phyloP scores from a whole-genome alignment of 2,797 vertebrate genomes.

The Channa striata region DNA sequence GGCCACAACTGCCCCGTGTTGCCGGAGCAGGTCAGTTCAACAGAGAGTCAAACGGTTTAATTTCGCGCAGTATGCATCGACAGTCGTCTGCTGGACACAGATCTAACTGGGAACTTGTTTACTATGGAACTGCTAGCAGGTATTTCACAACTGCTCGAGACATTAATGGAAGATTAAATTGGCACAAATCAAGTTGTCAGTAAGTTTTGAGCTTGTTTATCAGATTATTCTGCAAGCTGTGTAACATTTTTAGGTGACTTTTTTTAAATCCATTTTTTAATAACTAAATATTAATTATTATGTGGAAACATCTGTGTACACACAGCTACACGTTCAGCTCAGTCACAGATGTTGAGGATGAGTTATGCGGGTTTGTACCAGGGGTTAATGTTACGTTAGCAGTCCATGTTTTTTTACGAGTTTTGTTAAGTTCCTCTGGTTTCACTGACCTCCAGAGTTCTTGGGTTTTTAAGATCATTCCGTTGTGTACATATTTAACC shows the following conservation, averaged over 20 bases:
- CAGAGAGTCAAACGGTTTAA: constrained; percentile 68
- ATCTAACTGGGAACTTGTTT: constrained; percentile 81
- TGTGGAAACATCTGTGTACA: constrained; percentile 33
- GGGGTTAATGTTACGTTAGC: constrained; percentile 8
- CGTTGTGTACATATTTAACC: too few relatives aligned
- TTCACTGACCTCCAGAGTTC: too few relatives aligned
- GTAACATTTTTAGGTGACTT: background rate
- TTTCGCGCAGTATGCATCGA: constrained; percentile 78
- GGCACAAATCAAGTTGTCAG: background rate
- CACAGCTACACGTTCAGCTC: constrained; percentile 28
- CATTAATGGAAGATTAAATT: background rate
- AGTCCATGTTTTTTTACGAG: constrained; percentile 35
- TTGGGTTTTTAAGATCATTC: too few relatives aligned
- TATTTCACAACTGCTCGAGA: constrained; percentile 62
- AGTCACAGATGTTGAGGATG: constrained; percentile 39
- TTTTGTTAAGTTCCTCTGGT: too few relatives aligned
- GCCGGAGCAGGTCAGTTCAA: constrained; percentile 60
- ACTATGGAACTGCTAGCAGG: constrained; percentile 82
- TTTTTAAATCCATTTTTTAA: constrained; percentile 5
- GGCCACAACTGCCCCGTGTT: constrained; percentile 53
- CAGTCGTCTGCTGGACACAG: constrained; percentile 65
- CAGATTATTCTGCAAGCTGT: background rate
- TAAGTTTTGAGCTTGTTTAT: background rate
- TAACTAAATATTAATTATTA: constrained; percentile 37
- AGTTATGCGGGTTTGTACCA: constrained; percentile 20